A percentile compares a stretch with the other conserved stretches of the same genome.
Conservation (phyloP, 2,113 vertebrate species). For the Theristicus caerulescens region DNA sequence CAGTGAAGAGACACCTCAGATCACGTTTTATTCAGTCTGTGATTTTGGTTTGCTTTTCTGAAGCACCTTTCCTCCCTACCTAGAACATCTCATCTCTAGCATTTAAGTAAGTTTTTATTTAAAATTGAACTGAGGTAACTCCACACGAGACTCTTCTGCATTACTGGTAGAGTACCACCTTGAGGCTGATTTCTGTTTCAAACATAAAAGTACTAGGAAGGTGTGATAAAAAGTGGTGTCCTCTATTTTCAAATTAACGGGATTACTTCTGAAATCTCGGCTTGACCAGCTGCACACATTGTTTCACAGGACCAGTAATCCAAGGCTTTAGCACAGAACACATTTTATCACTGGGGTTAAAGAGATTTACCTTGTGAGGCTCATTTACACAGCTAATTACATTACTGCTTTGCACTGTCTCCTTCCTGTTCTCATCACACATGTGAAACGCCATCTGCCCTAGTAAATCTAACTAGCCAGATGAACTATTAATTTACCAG, state of each 20-base stretch:
- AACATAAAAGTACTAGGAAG: background rate
- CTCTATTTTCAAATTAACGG: constrained; percentile 30
- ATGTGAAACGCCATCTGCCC: constrained; percentile 33
- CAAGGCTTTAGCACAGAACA: constrained; percentile 37
- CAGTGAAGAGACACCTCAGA: background rate
- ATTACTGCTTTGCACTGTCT: constrained; percentile 36
- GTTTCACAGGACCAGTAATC: constrained; percentile 63
- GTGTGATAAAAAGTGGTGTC: background rate
- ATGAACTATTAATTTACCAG: constrained; percentile 25
- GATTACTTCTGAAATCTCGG: constrained; percentile 25
- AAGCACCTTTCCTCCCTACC: background rate
- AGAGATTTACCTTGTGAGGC: constrained; percentile 55
- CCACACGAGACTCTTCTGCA: background rate
- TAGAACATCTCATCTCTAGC: background rate
- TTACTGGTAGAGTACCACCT: background rate
- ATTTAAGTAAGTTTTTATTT: background rate
- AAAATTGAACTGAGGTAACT: background rate
- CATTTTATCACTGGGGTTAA: constrained; percentile 55
- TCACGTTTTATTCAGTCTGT: background rate
- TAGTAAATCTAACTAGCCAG: background rate
- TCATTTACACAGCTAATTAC: constrained; percentile 49
- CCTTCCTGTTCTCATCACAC: constrained; percentile 2
- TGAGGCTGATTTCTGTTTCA: background rate
- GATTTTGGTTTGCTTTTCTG: background rate
- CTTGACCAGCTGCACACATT: constrained; percentile 18